Evolutionary conservation across 2,888 invertebrate genomes (phyloP).

Genomic region (Drosophila cognata): DNA sequence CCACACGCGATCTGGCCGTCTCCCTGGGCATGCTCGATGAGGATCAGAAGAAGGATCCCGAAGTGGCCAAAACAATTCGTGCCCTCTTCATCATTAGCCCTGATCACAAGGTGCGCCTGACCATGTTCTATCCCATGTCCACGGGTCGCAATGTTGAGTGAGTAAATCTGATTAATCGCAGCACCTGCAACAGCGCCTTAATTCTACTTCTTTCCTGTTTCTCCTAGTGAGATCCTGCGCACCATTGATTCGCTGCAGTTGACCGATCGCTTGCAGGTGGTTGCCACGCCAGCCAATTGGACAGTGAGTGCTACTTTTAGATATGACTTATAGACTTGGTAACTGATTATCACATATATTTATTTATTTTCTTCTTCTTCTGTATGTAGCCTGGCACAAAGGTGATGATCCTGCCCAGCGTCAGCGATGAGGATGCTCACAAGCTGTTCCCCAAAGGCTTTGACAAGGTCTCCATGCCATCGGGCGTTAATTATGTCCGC

Average conservation of each 20-base stretch:
- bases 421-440: constrained; percentile 88
- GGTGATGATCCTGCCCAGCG: constrained; percentile 92
- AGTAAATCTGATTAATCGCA: constrained; percentile 81
- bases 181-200: not conserved
- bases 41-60: constrained; percentile 88
- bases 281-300: constrained; percentile 96
- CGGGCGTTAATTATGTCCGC: constrained; percentile 90
- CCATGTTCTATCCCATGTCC: constrained; percentile 93
- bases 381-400: constrained; percentile 88
- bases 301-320: constrained; percentile 86
- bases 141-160: constrained; percentile 94
- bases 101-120: constrained; percentile 91
- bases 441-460: constrained; percentile 90
- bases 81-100: constrained; percentile 93
- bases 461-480: constrained; percentile 90
- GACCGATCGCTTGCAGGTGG: constrained; percentile 88
- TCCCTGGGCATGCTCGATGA: constrained; percentile 92
- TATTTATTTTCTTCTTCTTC: not conserved
- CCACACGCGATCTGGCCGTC: constrained; percentile 89
- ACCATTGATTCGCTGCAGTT: constrained; percentile 93
- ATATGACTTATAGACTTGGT: too few species aligned
- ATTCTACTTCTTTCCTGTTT: not conserved
- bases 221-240: constrained; percentile 91
- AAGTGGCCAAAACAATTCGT: constrained; percentile 89
- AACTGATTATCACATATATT: not conserved